A percentile compares a stretch with the other conserved stretches of the same genome.
These are phyloP conservation scores for Tinea pellionella DNA, from an alignment of 2,888 invertebrate species.

Conservation along the genomic window DNA sequence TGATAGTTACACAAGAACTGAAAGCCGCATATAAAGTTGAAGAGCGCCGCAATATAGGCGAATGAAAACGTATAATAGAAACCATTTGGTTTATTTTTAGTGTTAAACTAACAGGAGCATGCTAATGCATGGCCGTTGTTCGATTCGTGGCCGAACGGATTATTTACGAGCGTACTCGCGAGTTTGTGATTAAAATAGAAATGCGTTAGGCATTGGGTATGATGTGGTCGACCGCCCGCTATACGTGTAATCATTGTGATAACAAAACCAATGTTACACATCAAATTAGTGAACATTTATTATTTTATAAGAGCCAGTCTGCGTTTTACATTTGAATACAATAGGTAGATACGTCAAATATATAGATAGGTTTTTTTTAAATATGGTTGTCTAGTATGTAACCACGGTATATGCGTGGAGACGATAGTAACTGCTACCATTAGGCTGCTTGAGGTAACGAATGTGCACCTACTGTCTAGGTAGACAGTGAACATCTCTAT, in stretches of 20 bases:
- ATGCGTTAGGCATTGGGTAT: slow-evolving; percentile 23
- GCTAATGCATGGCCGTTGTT: slow-evolving; percentile 26
- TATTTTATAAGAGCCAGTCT: background rate
- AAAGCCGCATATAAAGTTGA: background rate
- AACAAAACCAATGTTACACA: background rate
- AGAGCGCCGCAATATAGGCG: background rate
- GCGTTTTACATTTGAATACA: too few relatives aligned
- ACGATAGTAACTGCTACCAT: too few relatives aligned
- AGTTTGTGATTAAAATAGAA: slow-evolving; percentile 42
- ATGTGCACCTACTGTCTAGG: too few relatives aligned
- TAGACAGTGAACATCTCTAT: too few relatives aligned
- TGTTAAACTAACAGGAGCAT: slow-evolving; percentile 31
- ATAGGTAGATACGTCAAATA: too few relatives aligned
- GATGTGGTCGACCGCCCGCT: slow-evolving; percentile 17
- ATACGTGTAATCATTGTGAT: background rate
- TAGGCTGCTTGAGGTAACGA: too few relatives aligned
- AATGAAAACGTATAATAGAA: slow-evolving; percentile 8
- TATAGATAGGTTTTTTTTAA: too few relatives aligned
- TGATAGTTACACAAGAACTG: background rate
- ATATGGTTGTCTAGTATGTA: too few relatives aligned
- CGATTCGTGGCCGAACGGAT: slow-evolving; percentile 36
- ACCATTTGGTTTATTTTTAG: slow-evolving; percentile 23
- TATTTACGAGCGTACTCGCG: slow-evolving; percentile 41
- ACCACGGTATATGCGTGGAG: too few relatives aligned
- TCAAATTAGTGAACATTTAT: background rate